These are phyloP conservation scores for Typhlichthys subterraneus DNA, from an alignment of 2,797 vertebrate genomes.

Conservation along the genomic window DNA sequence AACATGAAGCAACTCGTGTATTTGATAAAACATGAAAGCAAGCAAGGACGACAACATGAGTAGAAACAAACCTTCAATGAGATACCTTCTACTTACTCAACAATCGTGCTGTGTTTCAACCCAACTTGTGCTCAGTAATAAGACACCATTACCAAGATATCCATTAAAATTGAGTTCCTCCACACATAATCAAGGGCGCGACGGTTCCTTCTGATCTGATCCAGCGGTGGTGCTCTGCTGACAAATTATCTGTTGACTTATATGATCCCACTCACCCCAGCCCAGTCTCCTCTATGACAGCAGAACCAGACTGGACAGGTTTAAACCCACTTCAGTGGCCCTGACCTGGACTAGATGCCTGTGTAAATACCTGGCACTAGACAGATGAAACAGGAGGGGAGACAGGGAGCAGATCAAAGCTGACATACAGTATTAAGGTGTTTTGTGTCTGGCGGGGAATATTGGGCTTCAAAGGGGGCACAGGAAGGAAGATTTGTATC, in stretches of 20 bases:
- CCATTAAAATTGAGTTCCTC: neutral
- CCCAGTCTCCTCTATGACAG: neutral
- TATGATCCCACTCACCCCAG: neutral
- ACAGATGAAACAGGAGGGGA: neutral
- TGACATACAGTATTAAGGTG: neutral
- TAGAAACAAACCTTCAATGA: neutral
- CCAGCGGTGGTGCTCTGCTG: too few relatives aligned
- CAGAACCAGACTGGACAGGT: neutral
- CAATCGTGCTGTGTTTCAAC: neutral
- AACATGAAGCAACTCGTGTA: neutral
- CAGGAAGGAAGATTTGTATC: conserved; percentile 3
- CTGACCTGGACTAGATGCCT: neutral
- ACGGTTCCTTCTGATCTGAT: neutral
- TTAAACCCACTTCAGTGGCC: neutral
- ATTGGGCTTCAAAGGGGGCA: neutral
- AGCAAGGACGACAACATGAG: neutral
- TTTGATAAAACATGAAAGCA: neutral
- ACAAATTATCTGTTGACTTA: neutral
- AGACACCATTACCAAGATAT: neutral
- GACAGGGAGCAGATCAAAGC: conserved; percentile 3
- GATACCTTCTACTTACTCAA: neutral
- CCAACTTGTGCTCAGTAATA: too few relatives aligned
- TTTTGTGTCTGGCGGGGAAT: conserved; percentile 1
- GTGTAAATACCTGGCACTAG: neutral
- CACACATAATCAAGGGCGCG: neutral